Conservation (phyloP, 1,140 invertebrate species). For the Drosophila mauritiana region DNA sequence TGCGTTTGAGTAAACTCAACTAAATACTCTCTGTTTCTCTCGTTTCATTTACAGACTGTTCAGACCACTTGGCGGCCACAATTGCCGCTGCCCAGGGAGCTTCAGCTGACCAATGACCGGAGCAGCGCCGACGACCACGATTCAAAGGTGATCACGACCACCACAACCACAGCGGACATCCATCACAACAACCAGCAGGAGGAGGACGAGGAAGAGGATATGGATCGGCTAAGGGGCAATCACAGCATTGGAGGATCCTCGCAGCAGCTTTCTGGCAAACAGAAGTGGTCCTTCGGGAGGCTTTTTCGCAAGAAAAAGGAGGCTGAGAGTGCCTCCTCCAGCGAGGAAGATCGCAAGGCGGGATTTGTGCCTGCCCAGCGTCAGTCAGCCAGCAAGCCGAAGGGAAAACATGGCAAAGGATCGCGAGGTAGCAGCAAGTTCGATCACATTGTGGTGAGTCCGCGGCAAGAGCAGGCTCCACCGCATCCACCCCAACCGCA, state of each 20-base stretch:
- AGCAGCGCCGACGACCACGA: slow-evolving; percentile 47
- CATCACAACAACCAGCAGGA: slow-evolving; percentile 20
- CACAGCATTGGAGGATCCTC: slow-evolving; percentile 60
- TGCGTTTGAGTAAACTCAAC: slow-evolving; percentile 24
- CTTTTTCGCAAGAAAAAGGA: slow-evolving; percentile 89
- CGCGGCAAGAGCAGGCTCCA: slow-evolving; percentile 19
- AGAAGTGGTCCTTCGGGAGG: slow-evolving; percentile 90
- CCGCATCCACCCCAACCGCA: slow-evolving; percentile 21
- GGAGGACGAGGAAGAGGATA: slow-evolving; percentile 39
- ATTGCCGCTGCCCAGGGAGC: slow-evolving; percentile 80
- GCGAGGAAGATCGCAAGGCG: slow-evolving; percentile 87
- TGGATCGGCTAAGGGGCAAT: slow-evolving; percentile 67
- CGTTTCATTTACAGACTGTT: slow-evolving; percentile 73
- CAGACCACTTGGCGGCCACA: slow-evolving; percentile 84
- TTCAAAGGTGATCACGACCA: slow-evolving; percentile 49
- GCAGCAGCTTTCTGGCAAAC: slow-evolving; percentile 85
- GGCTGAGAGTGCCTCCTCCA: slow-evolving; percentile 86
- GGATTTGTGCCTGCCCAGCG: slow-evolving; percentile 83
- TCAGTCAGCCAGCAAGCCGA: slow-evolving; percentile 51
- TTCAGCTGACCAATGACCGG: slow-evolving; percentile 67
- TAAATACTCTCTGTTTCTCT: slow-evolving; percentile 40
- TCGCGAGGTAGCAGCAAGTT: slow-evolving; percentile 85
- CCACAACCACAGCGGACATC: slow-evolving; percentile 45
- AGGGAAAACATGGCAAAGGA: slow-evolving; percentile 83
- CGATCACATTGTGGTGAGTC: slow-evolving; percentile 85